Conservation (phyloP, 2,113 vertebrate species). For the Leuciscus idus region DNA sequence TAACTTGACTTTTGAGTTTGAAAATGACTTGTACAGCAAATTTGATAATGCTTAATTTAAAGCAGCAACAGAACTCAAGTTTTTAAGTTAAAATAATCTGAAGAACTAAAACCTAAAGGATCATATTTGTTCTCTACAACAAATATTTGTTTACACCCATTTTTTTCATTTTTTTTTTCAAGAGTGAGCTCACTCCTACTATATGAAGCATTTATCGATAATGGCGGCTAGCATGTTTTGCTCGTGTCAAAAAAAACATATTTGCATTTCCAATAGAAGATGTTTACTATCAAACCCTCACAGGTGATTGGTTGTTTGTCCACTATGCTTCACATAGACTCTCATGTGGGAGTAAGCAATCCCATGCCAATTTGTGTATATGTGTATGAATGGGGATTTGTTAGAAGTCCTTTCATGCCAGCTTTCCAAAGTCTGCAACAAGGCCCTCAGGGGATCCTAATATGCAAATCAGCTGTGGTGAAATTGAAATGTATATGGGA, state of each 20-base stretch:
- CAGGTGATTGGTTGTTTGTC: constrained; percentile 74
- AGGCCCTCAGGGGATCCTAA: constrained; percentile 61
- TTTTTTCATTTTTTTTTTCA: neutral
- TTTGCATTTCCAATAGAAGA: constrained; percentile 69
- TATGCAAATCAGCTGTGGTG: constrained; percentile 68
- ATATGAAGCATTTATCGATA: constrained; percentile 12
- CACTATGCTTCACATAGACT: constrained; percentile 63
- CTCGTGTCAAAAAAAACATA: constrained; percentile 22
- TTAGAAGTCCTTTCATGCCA: constrained; percentile 53
- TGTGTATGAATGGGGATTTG: constrained; percentile 54
- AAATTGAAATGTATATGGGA: constrained; percentile 72
- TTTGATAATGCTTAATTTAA: too few species aligned
- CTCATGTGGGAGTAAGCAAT: constrained; percentile 70
- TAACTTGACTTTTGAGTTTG: too few species aligned
- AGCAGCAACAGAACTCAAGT: too few species aligned
- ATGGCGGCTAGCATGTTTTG: constrained; percentile 15
- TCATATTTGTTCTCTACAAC: neutral
- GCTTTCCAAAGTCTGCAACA: constrained; percentile 62
- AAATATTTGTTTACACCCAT: constrained; percentile 13
- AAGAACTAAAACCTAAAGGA: neutral
- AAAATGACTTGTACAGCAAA: too few species aligned
- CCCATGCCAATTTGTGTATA: constrained; percentile 55
- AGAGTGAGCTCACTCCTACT: neutral
- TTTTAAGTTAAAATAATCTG: neutral
- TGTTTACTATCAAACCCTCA: constrained; percentile 70